Evolutionary conservation across 2,888 invertebrate genomes (phyloP), one percentile per base, ranked within the genome.

Genomic region (Selenia dentaria): DNA sequence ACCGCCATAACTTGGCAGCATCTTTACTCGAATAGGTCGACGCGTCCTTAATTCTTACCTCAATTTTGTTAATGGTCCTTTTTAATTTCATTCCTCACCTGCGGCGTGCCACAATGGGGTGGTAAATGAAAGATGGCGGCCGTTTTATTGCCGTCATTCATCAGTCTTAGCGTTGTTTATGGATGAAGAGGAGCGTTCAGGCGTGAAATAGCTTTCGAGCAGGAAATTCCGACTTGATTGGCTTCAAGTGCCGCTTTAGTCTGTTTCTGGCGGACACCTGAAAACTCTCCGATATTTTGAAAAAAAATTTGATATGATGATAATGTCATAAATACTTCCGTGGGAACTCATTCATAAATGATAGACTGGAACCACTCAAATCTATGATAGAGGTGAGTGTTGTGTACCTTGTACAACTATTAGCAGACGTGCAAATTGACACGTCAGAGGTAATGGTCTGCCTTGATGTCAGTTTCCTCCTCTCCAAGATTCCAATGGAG

Each of bases 91-190:
- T 49, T 45, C 52, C 39, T 62, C 66, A 72, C 64, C 71, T 70
- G 71, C 49, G 60, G 49, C 42, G 43, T 37, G 36, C 62, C 60
- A 58, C 64, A 63, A 64, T 61, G 48, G 54, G 53, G 54, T 45
- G 49, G 55, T 46, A 41, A 68, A 70, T 62, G 57, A 64, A 67
- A 62, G 64, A 63, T 52, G 60, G 55, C 44, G 57, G 59, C 56
- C 53, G 57, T 67, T 63, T 70, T 67, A 71, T 68, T 68, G 51
- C 62, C 46, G 36, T 50, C 64, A 67, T 71, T 68, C 61, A 65
- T 71, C 62, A 68, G 56, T 57, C 59, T 62, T 59, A 64, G 51
- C 45, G 50, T 54, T 60, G 59, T 62, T 63, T 57, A 62, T 55
- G 55, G 47, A 46, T 44, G 43, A 35, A 41, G 41, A 36, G 47